Evolutionary conservation across 2,113 vertebrate species (phyloP), one percentile per base, ranked within the genome.

Genomic region (Ciconia stormi): DNA sequence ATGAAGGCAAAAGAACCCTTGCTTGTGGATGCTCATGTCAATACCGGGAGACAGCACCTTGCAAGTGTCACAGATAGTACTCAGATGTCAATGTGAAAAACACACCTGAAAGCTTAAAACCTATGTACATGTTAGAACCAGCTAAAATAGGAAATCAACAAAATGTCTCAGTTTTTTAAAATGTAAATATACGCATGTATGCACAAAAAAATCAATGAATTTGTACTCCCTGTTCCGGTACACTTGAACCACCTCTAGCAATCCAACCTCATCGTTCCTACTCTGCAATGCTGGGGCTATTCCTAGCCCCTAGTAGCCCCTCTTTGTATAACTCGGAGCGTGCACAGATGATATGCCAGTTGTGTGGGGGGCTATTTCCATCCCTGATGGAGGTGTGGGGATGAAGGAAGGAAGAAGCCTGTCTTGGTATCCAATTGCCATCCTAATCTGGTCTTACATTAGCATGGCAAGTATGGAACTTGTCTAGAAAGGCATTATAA

Each of bases 271-370:
- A 17, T 27, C 18, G 1, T 19, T 53, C 62, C n/a, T n/a, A 8
- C 11, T 47, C 34, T 38, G 13, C 11, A 44, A 7, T 26, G n/a
- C 25, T 59, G 36, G 20, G 52, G 7, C 9, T 52, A 1, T 23
- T 83, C 72, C 21, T 40, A 13, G 53, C 32, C 18, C 15, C 62
- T 25, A 7, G 23, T 8, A 32, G 5, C 17, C 26, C 9, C 9
- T 32, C 0, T 36, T 71, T 23, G 8, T 29, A 5, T 4, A 16
- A 17, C 2, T 14, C 16, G 20, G 27, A 38, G 55, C 1, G 2
- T 10, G 16, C 53, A 29, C 15, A 30, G 55, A 8, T 27, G 36
- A 44, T 27, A 12, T 5, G 20, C 22, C 30, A 74, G 49, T 9
- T 25, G 17, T 40, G 18, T 12, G 10, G 0, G 32, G 22, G 20